Evolutionary conservation across 2,888 invertebrate genomes (phyloP).

Genomic region (Disparrhopalites patrizii): DNA sequence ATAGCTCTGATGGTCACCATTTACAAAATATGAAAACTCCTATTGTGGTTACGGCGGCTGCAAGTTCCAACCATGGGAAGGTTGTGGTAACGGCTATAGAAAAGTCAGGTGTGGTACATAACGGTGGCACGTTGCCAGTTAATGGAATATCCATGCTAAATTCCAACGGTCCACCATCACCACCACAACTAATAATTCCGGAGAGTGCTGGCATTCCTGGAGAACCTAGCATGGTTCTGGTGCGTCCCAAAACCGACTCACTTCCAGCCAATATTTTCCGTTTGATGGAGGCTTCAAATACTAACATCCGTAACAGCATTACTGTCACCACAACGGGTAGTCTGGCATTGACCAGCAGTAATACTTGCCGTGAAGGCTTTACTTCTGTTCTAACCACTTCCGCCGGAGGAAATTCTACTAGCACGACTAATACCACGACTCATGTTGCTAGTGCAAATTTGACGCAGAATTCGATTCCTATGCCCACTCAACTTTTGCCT

Average conservation of each 20-base stretch:
- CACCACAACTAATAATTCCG: slow-evolving; percentile 48
- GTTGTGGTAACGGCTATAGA: slow-evolving; percentile 9
- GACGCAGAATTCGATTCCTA: slow-evolving; percentile 27
- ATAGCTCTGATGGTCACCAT: background rate
- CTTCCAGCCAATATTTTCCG: slow-evolving; percentile 41
- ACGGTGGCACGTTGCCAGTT: slow-evolving; percentile 15
- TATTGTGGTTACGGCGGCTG: background rate
- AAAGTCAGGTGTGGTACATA: slow-evolving; percentile 5
- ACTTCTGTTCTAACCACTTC: slow-evolving; percentile 1
- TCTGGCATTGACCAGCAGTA: slow-evolving; percentile 15
- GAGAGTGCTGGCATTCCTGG: slow-evolving; percentile 40
- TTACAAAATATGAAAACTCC: background rate
- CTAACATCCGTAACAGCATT: slow-evolving; percentile 10
- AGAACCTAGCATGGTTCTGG: slow-evolving; percentile 43
- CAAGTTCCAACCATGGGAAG: slow-evolving; percentile 1
- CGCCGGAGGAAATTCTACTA: slow-evolving; percentile 18
- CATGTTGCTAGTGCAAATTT: background rate
- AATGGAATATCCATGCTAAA: slow-evolving; percentile 44
- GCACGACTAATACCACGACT: slow-evolving; percentile 8
- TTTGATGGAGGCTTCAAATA: slow-evolving; percentile 34
- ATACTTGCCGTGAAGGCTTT: slow-evolving; percentile 30
- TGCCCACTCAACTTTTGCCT: slow-evolving; percentile 66
- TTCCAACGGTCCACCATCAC: slow-evolving; percentile 36
- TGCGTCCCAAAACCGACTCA: slow-evolving; percentile 44
- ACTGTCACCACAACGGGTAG: background rate